Base-by-base conservation (phyloP, 2,888 invertebrate species). In the Agrilus mali region DNA sequence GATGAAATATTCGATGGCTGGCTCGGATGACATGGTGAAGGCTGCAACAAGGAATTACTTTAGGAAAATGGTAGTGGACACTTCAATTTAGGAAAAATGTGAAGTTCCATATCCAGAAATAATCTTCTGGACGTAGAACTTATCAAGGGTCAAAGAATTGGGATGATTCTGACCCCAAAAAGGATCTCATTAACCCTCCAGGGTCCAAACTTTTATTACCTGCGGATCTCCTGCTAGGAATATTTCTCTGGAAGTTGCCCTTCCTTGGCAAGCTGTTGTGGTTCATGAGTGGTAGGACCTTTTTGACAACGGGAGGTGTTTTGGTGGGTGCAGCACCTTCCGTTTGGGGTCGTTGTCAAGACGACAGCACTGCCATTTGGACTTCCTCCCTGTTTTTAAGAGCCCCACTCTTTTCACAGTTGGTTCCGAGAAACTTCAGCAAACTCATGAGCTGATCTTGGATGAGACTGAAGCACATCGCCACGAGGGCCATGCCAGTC, bases 391-490 rank as follows among this genome's bases (percentile, higher is more conserved):
- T 45, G 7, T 45, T 47, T 20, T 51, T 48, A 6, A 50, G 34
- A 2, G 50, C 48, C 27, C 48, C 50, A 35, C 48, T 48, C 40
- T 43, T 43, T 20, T 47, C 45, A 40, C 53, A 50, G 12, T 52
- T 53, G 4, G 57, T 55, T 37, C 71, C 72, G 50, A 75, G 67
- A 50, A 69, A 69, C 48, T 73, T 64, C 46, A 76, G 67, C 50
- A 75, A 66, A 50, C 69, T 68, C 43, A 73, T 67, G 45, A 84
- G 74, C 63, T 86, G 86, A 57, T 86, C 86, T 63, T 86, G 87
- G 41, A 87, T 82, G 45, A 88, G 70, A 64, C 85, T 86, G 68
- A 88, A 88, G 65, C 87, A 87, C 82, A 86, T 87, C 33, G 88
- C 87, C 39, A 88, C 80, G 48, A 88, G 75, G 13, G 86, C 87